Base-by-base conservation (phyloP, 2,113 vertebrate species). In the Brachyhypopomus gauderio region DNA sequence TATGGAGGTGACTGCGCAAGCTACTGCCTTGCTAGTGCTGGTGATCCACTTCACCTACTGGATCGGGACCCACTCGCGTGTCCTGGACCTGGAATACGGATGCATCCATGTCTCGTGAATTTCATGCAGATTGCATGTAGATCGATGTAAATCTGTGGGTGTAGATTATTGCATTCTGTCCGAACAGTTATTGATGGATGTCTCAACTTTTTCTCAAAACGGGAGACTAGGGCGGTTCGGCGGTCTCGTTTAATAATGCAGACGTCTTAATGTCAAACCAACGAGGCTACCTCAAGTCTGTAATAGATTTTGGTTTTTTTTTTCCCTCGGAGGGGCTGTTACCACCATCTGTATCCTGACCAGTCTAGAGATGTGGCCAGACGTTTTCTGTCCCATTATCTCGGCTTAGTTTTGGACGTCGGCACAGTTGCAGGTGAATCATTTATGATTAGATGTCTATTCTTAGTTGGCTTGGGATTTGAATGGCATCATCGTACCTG, bases 1-100 rank as follows among this genome's bases (percentile, higher is more conserved):
- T 95, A 94, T 96, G 97, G 96, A 98, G 97, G 95, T 99, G 96
- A 99, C 97, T 98, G 97, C 97, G 97, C 97, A 99, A 98, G 96
- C 97, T 98, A 99, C 97, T 99, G 97, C 97, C 97, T 99, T 99
- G 96, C 96, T 92, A 94, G 97, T 95, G 96, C 96, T 94, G 96
- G 96, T 92, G 94, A 94, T 87, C 88, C 84, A 93, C 95, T 90
- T 91, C 96, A 23, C 1, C 22, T 25, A 20, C 79, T 30, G 62
- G n/a, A 71, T 20, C 25, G 17, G 4, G 1, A 14, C 9, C 45
- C 14, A 52, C 2, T 14, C 14, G 14, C 14, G 45, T 52, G 45
- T 56, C 30, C n/a, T 9, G 58, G 71, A 41, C 6, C 41, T 3
- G n/a, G 27, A 34, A 25, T 38, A 14, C 20, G 6, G 27, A 30